These are phyloP conservation scores for Zaprionus gabonicus DNA, from an alignment of 1,140 invertebrate species.

Conservation along the genomic window DNA sequence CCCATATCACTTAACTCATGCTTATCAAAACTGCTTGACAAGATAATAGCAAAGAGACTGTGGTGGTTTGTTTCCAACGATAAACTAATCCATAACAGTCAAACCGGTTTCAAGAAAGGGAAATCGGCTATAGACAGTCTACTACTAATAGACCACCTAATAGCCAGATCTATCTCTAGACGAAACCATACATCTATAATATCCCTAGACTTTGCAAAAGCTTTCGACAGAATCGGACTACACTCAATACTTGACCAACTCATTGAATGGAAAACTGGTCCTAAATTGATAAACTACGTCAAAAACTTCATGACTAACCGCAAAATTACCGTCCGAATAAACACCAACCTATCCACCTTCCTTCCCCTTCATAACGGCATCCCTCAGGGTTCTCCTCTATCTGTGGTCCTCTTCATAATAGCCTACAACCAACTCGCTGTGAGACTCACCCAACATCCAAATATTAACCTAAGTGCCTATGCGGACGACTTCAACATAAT, in stretches of 20 bases:
- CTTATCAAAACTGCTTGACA: constrained; percentile 29
- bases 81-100: constrained; percentile 16
- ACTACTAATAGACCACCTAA: constrained; percentile 17
- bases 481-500: constrained; percentile 40
- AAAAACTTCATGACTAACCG: constrained; percentile 29
- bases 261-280: constrained; percentile 17
- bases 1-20: constrained; percentile 34
- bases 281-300: constrained; percentile 23
- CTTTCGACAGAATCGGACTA: constrained; percentile 28
- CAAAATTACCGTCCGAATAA: constrained; percentile 26
- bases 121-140: constrained; percentile 13
- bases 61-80: constrained; percentile 24
- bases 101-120: too few species aligned
- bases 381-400: constrained; percentile 11
- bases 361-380: constrained; percentile 10
- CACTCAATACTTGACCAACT: constrained; percentile 33
- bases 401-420: constrained; percentile 12
- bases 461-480: constrained; percentile 31
- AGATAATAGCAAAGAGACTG: constrained; percentile 37
- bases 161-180: constrained; percentile 25
- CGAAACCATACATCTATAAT: constrained; percentile 13
- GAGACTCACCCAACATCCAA: constrained; percentile 3
- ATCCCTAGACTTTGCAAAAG: constrained; percentile 26
- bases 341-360: constrained; percentile 4
- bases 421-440: constrained; percentile 13